Conservation (phyloP, 2,888 invertebrate species). For the Phengaris arion region DNA sequence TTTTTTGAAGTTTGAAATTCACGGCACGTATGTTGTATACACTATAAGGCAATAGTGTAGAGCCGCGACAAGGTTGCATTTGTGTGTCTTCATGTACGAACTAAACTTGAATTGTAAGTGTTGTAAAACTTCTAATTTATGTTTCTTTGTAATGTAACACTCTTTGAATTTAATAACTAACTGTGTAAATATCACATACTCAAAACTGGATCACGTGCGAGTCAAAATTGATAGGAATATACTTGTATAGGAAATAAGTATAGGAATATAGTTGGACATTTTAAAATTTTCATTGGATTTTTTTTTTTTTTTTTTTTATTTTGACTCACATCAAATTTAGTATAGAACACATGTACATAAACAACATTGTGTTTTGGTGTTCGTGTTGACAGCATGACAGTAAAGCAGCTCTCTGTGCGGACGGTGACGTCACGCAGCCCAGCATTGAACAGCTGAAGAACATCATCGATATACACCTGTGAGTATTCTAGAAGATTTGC, state of each 20-base stretch:
- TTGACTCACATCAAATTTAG: slow-evolving; percentile 38
- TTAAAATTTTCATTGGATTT: too few relatives aligned
- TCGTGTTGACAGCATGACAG: slow-evolving; percentile 74
- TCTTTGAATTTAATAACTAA: slow-evolving; percentile 5
- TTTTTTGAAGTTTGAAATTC: background rate
- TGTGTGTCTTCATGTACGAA: background rate
- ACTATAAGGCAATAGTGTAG: background rate
- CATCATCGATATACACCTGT: slow-evolving; percentile 55
- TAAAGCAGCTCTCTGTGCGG: slow-evolving; percentile 46
- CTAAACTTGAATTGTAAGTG: background rate
- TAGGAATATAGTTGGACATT: too few relatives aligned
- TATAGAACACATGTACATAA: slow-evolving; percentile 46
- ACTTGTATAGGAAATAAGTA: too few relatives aligned
- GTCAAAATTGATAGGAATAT: background rate
- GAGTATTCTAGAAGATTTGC: slow-evolving; percentile 40
- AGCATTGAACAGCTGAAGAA: slow-evolving; percentile 57
- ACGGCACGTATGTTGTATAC: background rate
- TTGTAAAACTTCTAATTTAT: background rate
- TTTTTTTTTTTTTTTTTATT: too few relatives aligned
- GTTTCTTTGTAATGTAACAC: background rate
- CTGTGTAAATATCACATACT: background rate
- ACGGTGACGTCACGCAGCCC: slow-evolving; percentile 50
- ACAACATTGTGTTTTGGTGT: slow-evolving; percentile 51
- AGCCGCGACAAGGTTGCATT: background rate
- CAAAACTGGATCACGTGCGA: background rate